These are phyloP conservation scores for Crocodylus rhombifer DNA, from an alignment of 2,797 vertebrate species.

Conservation along the genomic window DNA sequence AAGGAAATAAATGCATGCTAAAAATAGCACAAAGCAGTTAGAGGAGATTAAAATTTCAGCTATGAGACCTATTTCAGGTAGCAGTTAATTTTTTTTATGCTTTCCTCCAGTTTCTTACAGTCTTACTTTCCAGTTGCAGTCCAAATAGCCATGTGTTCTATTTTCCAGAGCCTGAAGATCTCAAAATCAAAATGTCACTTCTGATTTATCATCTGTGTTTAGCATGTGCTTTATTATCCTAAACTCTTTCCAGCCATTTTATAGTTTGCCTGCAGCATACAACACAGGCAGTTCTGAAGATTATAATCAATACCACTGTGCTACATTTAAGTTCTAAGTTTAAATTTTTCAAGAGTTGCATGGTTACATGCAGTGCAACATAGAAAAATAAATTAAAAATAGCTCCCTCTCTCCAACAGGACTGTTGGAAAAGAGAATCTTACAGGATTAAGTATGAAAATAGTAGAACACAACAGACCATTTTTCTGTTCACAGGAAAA, in stretches of 20 bases:
- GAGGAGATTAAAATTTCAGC: slow-evolving; percentile 1
- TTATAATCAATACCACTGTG: neutral
- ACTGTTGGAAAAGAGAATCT: neutral
- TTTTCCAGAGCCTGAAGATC: slow-evolving; percentile 54
- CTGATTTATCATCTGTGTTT: slow-evolving; percentile 58
- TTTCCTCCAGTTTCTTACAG: slow-evolving; percentile 14
- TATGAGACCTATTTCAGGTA: slow-evolving; percentile 6
- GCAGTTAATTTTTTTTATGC: slow-evolving; percentile 48
- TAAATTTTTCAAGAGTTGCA: neutral
- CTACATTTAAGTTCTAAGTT: neutral
- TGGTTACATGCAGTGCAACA: neutral
- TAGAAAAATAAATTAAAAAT: slow-evolving; percentile 21
- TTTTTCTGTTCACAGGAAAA: neutral
- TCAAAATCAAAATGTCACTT: slow-evolving; percentile 61
- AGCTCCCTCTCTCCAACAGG: neutral
- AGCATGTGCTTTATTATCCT: slow-evolving; percentile 36
- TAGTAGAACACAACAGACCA: neutral
- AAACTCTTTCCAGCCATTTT: slow-evolving; percentile 8
- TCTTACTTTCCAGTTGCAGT: slow-evolving; percentile 40
- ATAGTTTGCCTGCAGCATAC: slow-evolving; percentile 5
- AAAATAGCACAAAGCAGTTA: slow-evolving; percentile 32
- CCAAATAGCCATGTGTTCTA: slow-evolving; percentile 10
- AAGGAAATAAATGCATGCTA: slow-evolving; percentile 26
- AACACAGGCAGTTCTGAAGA: neutral
- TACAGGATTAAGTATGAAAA: neutral